phyloP scores from a whole-genome alignment of 2,797 vertebrate genomes.

The Pantherophis alleghaniensis region DNA sequence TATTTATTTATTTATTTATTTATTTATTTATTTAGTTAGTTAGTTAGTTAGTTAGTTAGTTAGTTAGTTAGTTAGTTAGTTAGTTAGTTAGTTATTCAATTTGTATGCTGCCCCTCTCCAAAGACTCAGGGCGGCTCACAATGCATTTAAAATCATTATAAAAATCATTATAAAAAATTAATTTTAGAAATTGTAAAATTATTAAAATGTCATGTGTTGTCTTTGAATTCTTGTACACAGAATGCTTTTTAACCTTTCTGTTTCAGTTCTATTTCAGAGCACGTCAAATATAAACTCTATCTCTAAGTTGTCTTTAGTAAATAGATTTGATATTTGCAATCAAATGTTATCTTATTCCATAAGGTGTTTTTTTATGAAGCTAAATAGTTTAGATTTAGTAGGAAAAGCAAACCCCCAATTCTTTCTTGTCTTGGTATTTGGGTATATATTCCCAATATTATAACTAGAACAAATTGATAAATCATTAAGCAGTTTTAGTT shows the following conservation, averaged over 20 bases:
- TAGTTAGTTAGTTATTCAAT: too few relatives aligned
- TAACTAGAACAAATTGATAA: constrained; percentile 1
- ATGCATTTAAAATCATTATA: too few relatives aligned
- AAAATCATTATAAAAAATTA: background rate
- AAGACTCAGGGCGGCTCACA: too few relatives aligned
- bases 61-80: too few relatives aligned
- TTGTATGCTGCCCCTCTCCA: too few relatives aligned
- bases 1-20: too few relatives aligned
- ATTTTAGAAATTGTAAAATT: background rate
- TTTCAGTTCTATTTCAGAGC: constrained; percentile 3
- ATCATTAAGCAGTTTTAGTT: background rate
- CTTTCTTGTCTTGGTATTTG: background rate
- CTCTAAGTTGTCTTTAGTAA: background rate
- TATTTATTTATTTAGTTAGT: too few relatives aligned
- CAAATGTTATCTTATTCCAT: background rate
- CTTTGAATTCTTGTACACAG: background rate
- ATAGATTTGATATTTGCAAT: background rate
- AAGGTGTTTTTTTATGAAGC: background rate
- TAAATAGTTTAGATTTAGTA: background rate
- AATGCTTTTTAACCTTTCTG: background rate
- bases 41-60: too few relatives aligned
- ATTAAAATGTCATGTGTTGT: background rate
- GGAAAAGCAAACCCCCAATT: constrained; percentile 2
- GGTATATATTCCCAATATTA: background rate
- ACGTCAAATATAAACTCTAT: background rate